Conservation (phyloP, 2,888 invertebrate species). For the Athalia cordata region DNA sequence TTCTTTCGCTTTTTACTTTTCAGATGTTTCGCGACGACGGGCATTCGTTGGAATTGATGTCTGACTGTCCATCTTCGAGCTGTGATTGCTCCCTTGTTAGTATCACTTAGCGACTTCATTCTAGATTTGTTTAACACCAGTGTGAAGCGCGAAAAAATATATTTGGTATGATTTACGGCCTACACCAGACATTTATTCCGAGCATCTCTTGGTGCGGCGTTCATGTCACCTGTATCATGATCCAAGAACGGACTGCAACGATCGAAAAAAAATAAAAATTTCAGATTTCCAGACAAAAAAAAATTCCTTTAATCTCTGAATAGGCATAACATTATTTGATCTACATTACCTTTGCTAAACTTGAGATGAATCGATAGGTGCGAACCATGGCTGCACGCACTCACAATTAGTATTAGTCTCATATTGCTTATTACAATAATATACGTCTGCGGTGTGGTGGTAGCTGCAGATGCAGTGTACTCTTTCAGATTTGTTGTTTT, state of each 20-base stretch:
- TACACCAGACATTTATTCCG: neutral
- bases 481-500: no score
- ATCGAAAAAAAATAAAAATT: neutral
- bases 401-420: no score
- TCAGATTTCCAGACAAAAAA: no score
- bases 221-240: neutral
- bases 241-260: no score
- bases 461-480: neutral
- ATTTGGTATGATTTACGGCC: conserved; percentile 4
- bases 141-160: neutral
- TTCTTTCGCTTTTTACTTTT: no score
- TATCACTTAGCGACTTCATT: conserved; percentile 30
- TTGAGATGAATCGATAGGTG: no score
- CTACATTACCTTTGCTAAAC: no score
- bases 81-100: conserved; percentile 17
- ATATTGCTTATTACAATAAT: no score
- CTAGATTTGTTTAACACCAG: conserved; percentile 21
- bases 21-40: neutral
- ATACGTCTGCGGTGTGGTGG: no score
- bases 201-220: neutral
- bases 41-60: neutral
- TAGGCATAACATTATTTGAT: no score
- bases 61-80: conserved; percentile 1
- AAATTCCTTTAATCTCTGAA: no score
- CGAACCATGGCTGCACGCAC: no score